Conservation (phyloP, 2,888 invertebrate genomes). For the Pristionchus maxplancki region DNA sequence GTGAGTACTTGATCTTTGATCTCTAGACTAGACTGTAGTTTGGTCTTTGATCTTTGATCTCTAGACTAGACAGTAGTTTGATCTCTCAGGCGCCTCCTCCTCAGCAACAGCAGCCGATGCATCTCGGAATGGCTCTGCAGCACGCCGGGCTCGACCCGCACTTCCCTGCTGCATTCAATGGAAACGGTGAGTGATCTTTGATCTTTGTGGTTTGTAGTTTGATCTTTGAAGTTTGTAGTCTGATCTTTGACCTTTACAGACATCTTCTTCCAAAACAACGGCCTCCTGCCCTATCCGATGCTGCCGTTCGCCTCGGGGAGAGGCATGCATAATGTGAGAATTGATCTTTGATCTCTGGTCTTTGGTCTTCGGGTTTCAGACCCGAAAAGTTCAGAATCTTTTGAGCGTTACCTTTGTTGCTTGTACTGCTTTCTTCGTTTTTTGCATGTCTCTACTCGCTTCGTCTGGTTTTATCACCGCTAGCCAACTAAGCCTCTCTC, state of each 20-base stretch:
- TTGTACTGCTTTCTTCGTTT: background rate
- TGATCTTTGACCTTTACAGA: conserved; percentile 60
- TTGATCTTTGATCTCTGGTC: background rate
- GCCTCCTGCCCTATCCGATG: conserved; percentile 64
- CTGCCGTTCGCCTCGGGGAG: conserved; percentile 56
- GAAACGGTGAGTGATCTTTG: background rate
- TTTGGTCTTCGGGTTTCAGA: background rate
- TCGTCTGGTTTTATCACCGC: background rate
- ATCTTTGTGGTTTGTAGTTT: background rate
- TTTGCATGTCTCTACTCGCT: conserved; percentile 1
- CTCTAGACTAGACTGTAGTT: background rate
- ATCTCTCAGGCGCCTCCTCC: background rate
- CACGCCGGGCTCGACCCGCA: conserved; percentile 27
- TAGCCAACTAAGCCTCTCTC: background rate
- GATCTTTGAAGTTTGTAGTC: background rate
- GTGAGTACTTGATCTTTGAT: conserved; percentile 38
- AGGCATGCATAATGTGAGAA: conserved; percentile 16
- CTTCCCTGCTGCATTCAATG: background rate
- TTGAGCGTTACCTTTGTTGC: background rate
- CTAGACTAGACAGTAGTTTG: no score
- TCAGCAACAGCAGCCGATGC: conserved; percentile 4
- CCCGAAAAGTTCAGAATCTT: background rate
- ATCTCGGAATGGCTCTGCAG: conserved; percentile 21
- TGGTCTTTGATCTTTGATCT: conserved; percentile 12
- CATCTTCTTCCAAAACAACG: conserved; percentile 62